Evolutionary conservation across 2,113 vertebrate species (phyloP), one percentile per base, ranked within the genome.

Genomic region (Lepus americanus): DNA sequence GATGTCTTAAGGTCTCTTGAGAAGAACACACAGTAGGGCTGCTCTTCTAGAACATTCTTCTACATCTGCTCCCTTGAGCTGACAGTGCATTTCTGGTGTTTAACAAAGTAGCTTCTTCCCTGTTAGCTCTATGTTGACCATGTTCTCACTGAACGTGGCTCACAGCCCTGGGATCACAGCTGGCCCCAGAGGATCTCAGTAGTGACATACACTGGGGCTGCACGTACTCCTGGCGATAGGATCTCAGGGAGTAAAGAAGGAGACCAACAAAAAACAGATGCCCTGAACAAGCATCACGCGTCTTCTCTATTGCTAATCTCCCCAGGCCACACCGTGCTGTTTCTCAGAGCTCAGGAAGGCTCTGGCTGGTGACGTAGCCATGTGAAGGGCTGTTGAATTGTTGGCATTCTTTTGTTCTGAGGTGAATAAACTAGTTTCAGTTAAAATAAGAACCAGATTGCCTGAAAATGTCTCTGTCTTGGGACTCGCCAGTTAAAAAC

Each of bases 181-280:
- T 93, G 92, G 78, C 33, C 81, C 82, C 31, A 25, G 16, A 79
- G 49, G 20, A 89, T 96, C 87, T 90, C 49, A 7, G 93, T 92
- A 92, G 39, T 77, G 39, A 96, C 53, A 88, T 13, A 14, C 61
- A 2, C 27, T 59, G 81, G 69, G 8, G 92, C 86, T 70, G 81
- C 94, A 92, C 94, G 76, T 12, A 12, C 36, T 92, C 59, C 89
- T 83, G 64, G 89, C 89, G 80, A 36, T 72, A n/a, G 25, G 55
- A 11, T 77, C 67, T 73, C 93, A 17, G 85, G 92, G 97, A 96
- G 95, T 89, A 97, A 97, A 97, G 95, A 98, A 95, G 73, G 85
- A 97, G 86, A 70, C 29, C 95, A 85, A 98, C 98, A 96, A 93
- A 90, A 97, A 98, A 95, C 98, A 97, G 97, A 97, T 97, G 96